A percentile compares a stretch with the other conserved stretches of the same genome.
These are phyloP conservation scores for Paedocypris sp. DNA, from an alignment of 2,113 vertebrate genomes.

Conservation along the genomic window DNA sequence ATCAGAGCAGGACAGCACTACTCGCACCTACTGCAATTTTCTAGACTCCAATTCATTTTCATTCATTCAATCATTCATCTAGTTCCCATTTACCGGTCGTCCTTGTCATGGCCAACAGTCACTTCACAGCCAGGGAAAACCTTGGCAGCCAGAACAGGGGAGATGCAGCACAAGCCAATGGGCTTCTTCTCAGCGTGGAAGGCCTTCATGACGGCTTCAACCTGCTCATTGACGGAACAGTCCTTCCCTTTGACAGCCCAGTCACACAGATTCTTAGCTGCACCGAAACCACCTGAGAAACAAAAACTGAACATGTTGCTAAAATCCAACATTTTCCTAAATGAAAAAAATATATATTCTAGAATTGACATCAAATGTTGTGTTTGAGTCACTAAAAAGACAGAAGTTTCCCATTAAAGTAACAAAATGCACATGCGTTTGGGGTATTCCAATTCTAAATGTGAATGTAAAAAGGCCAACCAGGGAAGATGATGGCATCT, in stretches of 20 bases:
- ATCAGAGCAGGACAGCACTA: too few relatives aligned
- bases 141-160: constrained; percentile 67
- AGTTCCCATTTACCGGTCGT: constrained; percentile 45
- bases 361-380: too few relatives aligned
- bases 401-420: too few relatives aligned
- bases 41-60: too few relatives aligned
- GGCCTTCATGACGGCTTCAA: constrained; percentile 57
- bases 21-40: too few relatives aligned
- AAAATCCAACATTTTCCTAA: too few relatives aligned
- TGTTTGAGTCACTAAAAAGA: too few relatives aligned
- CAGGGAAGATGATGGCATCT: constrained; percentile 66
- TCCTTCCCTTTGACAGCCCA: constrained; percentile 75
- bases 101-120: constrained; percentile 60
- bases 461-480: constrained; percentile 41
- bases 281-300: constrained; percentile 64
- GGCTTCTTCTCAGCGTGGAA: constrained; percentile 64
- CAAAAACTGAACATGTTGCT: too few relatives aligned
- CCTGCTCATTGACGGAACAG: constrained; percentile 56
- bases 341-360: too few relatives aligned
- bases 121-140: constrained; percentile 69
- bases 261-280: constrained; percentile 69
- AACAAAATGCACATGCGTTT: too few relatives aligned
- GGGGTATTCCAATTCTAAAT: too few relatives aligned
- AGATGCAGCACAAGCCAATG: constrained; percentile 70
- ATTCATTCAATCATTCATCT: too few relatives aligned